Percentiles rank a stretch among this genome's conserved stretches.
phyloP scores from a whole-genome alignment of 2,888 invertebrate genomes.

The Diogma glabrata region DNA sequence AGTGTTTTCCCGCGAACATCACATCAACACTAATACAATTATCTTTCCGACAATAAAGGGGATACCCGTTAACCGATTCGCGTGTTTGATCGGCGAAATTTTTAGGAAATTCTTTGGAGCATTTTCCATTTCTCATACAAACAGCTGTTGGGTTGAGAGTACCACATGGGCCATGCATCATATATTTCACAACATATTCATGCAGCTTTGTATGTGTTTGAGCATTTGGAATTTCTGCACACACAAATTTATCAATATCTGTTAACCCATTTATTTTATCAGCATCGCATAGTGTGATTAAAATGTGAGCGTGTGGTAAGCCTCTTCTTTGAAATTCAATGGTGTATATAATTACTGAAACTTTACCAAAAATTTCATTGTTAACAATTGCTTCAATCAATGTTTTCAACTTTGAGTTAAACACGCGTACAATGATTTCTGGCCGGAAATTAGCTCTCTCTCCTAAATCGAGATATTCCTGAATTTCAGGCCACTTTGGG shows the following conservation, averaged over 20 bases:
- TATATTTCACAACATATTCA: background rate
- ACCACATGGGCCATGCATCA: fast-evolving
- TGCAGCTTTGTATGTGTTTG: background rate
- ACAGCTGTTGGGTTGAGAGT: conserved; percentile 16
- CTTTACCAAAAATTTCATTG: too few species aligned
- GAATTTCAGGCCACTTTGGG: background rate
- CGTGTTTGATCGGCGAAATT: too few species aligned
- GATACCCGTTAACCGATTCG: conserved; percentile 26
- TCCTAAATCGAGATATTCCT: background rate
- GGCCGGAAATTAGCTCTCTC: background rate
- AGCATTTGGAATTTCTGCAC: background rate
- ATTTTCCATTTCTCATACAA: conserved; percentile 7
- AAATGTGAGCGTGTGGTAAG: background rate
- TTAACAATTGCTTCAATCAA: background rate
- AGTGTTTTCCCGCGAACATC: conserved; percentile 17
- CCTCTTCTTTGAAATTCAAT: background rate
- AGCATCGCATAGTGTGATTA: background rate
- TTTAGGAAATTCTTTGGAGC: fast-evolving
- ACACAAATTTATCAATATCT: background rate
- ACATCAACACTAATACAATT: conserved; percentile 16
- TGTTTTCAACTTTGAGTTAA: background rate
- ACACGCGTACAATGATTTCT: background rate
- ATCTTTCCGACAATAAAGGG: conserved; percentile 21
- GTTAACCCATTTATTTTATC: background rate
- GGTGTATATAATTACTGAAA: background rate